Conservation (phyloP, 1,140 invertebrate genomes). For the Drosophila kanapiae region DNA sequence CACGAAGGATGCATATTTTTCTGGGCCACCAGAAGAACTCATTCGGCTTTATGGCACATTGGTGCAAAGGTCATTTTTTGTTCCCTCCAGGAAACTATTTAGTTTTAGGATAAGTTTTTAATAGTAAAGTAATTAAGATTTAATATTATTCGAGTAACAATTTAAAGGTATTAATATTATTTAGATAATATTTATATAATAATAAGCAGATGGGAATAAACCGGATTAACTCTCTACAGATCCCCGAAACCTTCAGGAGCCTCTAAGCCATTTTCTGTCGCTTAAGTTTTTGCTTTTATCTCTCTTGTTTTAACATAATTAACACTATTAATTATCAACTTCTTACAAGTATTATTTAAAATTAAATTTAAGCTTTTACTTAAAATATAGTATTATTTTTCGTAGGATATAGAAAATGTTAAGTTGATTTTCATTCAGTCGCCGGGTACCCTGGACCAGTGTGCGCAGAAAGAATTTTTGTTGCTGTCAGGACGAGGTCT, state of each 20-base stretch:
- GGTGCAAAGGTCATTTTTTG: not conserved
- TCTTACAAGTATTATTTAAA: not conserved
- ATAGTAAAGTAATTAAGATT: too few relatives aligned
- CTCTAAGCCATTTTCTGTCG: not conserved
- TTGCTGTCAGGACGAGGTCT: slow-evolving; percentile 9
- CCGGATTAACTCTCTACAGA: too few relatives aligned
- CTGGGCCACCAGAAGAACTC: slow-evolving; percentile 2
- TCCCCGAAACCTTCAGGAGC: not conserved
- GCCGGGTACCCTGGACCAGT: not conserved
- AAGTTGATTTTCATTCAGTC: not conserved
- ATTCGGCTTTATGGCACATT: not conserved
- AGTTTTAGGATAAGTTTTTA: too few relatives aligned
- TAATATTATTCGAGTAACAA: too few relatives aligned
- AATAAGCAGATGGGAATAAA: slow-evolving; percentile 38
- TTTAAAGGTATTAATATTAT: too few relatives aligned
- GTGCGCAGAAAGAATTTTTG: not conserved
- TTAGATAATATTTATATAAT: not conserved
- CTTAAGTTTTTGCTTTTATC: not conserved
- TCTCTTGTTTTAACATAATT: not conserved
- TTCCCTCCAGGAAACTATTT: not conserved
- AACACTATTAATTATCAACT: too few relatives aligned
- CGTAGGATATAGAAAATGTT: not conserved
- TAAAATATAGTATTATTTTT: not conserved
- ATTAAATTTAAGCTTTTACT: not conserved
- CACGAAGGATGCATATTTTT: slow-evolving; percentile 64